Conservation (phyloP, 2,797 vertebrate genomes). For the Tangara arthus region DNA sequence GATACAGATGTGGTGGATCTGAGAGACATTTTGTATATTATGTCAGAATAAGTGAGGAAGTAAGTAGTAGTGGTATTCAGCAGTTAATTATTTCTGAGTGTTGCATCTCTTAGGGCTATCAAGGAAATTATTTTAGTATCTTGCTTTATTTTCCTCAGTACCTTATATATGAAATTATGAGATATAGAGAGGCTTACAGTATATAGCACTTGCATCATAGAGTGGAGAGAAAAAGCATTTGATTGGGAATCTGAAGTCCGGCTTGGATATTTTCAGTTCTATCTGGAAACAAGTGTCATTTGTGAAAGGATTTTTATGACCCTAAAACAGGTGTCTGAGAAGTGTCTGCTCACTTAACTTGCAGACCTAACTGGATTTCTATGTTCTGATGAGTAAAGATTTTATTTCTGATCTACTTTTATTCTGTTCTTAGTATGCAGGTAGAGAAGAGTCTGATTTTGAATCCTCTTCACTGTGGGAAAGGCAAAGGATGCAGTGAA, state of each 20-base stretch:
- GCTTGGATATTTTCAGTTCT: neutral
- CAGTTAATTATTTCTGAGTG: neutral
- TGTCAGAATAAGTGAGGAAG: neutral
- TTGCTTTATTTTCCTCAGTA: neutral
- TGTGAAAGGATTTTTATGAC: neutral
- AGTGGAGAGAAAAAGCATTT: neutral
- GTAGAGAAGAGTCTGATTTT: neutral
- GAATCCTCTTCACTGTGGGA: neutral
- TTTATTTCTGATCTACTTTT: neutral
- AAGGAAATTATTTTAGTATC: neutral
- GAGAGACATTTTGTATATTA: neutral
- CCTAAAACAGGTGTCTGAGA: neutral
- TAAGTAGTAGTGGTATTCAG: neutral
- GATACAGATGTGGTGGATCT: neutral
- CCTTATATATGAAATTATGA: neutral
- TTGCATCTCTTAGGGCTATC: neutral
- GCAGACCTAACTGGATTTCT: neutral
- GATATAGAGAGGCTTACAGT: neutral
- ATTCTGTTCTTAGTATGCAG: neutral
- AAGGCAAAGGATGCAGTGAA: neutral
- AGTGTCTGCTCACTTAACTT: neutral
- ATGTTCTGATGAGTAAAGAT: neutral
- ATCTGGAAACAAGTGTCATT: neutral
- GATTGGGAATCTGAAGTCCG: neutral
- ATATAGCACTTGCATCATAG: neutral